A percentile compares a stretch with the other conserved stretches of the same genome.
Conservation (phyloP, 2,888 invertebrate genomes). For the Phlogophora meticulosa region DNA sequence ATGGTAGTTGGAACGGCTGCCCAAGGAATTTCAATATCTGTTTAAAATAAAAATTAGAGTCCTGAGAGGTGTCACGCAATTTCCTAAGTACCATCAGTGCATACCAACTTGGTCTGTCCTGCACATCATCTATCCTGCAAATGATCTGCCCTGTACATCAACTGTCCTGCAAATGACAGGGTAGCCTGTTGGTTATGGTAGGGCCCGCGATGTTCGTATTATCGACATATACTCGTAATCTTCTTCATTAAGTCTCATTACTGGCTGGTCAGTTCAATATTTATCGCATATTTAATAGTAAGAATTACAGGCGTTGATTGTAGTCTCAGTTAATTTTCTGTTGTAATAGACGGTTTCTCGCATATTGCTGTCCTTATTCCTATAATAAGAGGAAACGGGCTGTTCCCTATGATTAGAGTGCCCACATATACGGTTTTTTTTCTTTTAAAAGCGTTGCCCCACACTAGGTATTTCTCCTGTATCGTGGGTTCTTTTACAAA, state of each 20-base stretch:
- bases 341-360: slow-evolving; percentile 4
- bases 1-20: too few relatives aligned
- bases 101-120: neutral
- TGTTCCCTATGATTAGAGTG: too few relatives aligned
- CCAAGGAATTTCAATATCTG: too few relatives aligned
- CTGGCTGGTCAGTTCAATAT: slow-evolving; percentile 12
- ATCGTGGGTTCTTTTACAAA: too few relatives aligned
- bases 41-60: too few relatives aligned
- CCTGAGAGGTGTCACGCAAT: too few relatives aligned
- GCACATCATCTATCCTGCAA: neutral
- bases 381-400: slow-evolving; percentile 47
- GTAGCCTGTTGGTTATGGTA: too few relatives aligned
- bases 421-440: too few relatives aligned
- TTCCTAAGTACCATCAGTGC: neutral
- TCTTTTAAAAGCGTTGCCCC: too few relatives aligned
- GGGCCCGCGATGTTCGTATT: neutral
- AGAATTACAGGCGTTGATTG: slow-evolving; percentile 24
- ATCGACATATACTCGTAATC: neutral
- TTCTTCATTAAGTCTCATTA: neutral
- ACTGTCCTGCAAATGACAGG: neutral
- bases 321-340: slow-evolving; percentile 10
- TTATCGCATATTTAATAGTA: slow-evolving; percentile 19
- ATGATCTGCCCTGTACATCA: neutral
- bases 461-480: too few relatives aligned
- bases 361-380: slow-evolving; percentile 13